phyloP scores from a whole-genome alignment of 2,797 vertebrate species.

The Xiphophorus birchmanni region DNA sequence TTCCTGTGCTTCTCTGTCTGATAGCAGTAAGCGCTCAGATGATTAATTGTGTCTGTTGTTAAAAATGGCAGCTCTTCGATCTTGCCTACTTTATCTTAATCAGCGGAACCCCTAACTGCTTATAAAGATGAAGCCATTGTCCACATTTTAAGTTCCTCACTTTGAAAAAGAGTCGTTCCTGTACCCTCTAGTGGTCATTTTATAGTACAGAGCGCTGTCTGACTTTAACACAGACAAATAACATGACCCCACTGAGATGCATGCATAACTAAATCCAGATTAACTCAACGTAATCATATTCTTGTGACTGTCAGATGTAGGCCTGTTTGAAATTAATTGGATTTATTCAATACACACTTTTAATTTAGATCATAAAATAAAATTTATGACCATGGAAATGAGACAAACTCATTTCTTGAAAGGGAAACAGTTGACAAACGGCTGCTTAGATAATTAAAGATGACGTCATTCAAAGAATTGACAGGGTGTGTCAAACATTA shows the following conservation, averaged over 20 bases:
- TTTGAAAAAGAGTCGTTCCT: slow-evolving; percentile 19
- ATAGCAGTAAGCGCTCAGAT: slow-evolving; percentile 55
- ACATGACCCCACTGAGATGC: slow-evolving; percentile 21
- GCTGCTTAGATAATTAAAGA: slow-evolving; percentile 42
- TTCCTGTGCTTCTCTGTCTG: slow-evolving; percentile 22
- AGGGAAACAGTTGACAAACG: slow-evolving; percentile 47
- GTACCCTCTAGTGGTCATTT: slow-evolving; percentile 69
- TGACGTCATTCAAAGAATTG: slow-evolving; percentile 42
- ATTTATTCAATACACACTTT: slow-evolving; percentile 53
- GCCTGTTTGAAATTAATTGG: slow-evolving; percentile 43
- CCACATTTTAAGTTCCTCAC: slow-evolving; percentile 22
- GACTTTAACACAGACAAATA: slow-evolving; percentile 24
- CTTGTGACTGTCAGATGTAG: slow-evolving; percentile 23
- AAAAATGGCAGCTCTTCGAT: slow-evolving; percentile 35
- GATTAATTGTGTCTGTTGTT: slow-evolving; percentile 48
- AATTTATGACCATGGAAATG: slow-evolving; percentile 42
- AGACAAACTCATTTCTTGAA: slow-evolving; percentile 36
- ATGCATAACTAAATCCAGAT: slow-evolving; percentile 56
- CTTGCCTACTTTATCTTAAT: slow-evolving; percentile 26
- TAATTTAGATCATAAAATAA: slow-evolving; percentile 42
- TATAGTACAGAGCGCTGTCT: slow-evolving; percentile 20
- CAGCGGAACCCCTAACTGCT: slow-evolving; percentile 44
- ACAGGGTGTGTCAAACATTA: slow-evolving; percentile 14
- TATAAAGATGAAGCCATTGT: slow-evolving; percentile 49
- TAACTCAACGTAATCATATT: slow-evolving; percentile 51